Base-by-base conservation (phyloP, 2,888 invertebrate genomes). In the Tachina lurida region DNA sequence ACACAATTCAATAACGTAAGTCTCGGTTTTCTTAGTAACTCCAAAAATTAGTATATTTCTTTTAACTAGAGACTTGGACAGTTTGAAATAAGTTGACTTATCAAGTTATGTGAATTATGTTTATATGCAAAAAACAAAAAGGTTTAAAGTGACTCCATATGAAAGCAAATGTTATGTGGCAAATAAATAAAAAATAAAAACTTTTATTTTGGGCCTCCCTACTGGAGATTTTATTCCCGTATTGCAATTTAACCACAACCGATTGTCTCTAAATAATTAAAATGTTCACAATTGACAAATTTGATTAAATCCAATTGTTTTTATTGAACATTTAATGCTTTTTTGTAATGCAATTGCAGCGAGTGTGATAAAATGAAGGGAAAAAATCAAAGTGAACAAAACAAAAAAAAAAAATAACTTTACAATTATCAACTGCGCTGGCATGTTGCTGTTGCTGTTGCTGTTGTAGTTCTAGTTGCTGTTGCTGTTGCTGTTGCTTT, bases 201-300 rank as follows among this genome's bases (percentile, higher is more conserved):
- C 10, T 13, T 15, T 15, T 12, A 22, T 56, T 22, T 43, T 12
- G 39, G 3, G 19, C 45, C 43, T 13, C 13, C n/a, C 31, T 47
- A 17, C 54, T 47, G 45, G 17, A 49, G 41, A n/a, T 43, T 58
- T 49, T 70, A 10, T 49, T 15, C 56, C n/a, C 45, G 43, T 43
- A 12, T 41, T 17, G 39, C 47, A 85, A 52, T 74, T 77, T 81
- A 81, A 88, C 87, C 89, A 85, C 89, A 89, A 90, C 89, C 90
- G 89, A 89, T 89, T 90, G 90, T 90, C 90, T 90, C 90, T 89
- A 90, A 90, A 90, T 90, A 90, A 90, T 90, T 90, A 90, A 90
- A 90, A 90, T 89, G 88, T 89, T 89, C 88, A 76, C 82, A 89
- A 90, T 90, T 90, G 90, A 89, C 90, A 90, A 90, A 90, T 90